These are phyloP conservation scores for Microcebus lehilahytsara DNA, from an alignment of 2,113 vertebrate genomes.

Conservation along the genomic window DNA sequence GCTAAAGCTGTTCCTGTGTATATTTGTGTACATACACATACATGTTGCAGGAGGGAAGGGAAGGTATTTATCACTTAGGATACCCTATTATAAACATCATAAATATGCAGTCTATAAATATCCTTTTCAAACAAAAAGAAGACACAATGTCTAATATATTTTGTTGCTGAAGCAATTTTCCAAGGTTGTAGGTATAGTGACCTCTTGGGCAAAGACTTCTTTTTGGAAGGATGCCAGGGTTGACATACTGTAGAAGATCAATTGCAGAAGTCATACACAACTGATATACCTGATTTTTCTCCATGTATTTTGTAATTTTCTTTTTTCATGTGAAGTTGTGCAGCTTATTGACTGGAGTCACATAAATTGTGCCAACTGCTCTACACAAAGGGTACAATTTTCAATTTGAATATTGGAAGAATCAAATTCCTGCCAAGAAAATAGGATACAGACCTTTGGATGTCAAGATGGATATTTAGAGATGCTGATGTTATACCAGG, in stretches of 20 bases:
- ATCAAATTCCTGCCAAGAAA: slow-evolving; percentile 33
- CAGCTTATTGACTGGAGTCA: slow-evolving; percentile 49
- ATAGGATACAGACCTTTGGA: slow-evolving; percentile 28
- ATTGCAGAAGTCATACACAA: slow-evolving; percentile 70
- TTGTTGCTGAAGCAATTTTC: slow-evolving; percentile 74
- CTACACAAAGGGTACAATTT: neutral
- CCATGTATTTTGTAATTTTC: slow-evolving; percentile 1
- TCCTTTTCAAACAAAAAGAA: slow-evolving; percentile 45
- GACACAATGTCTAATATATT: neutral
- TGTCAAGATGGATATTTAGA: slow-evolving; percentile 54
- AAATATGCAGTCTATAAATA: neutral
- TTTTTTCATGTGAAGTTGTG: slow-evolving; percentile 20
- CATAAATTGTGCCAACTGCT: slow-evolving; percentile 37
- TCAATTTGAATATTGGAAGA: slow-evolving; percentile 47
- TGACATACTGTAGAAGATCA: slow-evolving; percentile 74
- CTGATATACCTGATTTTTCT: slow-evolving; percentile 53
- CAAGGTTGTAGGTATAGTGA: slow-evolving; percentile 72
- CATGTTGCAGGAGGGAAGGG: neutral
- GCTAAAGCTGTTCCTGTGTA: neutral
- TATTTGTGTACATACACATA: neutral
- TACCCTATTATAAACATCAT: slow-evolving; percentile 25
- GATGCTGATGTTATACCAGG: slow-evolving; percentile 23
- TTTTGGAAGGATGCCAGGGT: slow-evolving; percentile 76
- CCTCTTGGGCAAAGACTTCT: slow-evolving; percentile 77
- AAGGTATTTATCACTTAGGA: neutral